Evolutionary conservation across 2,797 vertebrate species (phyloP).

Genomic region (Delichon dasypus): DNA sequence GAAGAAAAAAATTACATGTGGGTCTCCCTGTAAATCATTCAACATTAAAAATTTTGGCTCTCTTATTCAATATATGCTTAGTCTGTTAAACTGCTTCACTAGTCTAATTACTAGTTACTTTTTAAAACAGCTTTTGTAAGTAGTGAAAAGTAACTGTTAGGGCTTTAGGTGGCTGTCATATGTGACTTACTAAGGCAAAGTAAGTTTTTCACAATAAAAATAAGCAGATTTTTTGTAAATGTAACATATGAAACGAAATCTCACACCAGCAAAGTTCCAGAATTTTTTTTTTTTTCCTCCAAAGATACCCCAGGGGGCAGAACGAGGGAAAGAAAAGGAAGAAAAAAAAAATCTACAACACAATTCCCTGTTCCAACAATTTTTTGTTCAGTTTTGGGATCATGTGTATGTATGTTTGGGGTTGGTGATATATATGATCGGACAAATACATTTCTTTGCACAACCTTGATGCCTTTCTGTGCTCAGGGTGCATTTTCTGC

Average conservation of each 20-base stretch:
- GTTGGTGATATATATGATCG: too few relatives aligned
- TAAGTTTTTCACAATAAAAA: slow-evolving; percentile 24
- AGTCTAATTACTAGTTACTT: slow-evolving; percentile 72
- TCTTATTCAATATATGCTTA: slow-evolving; percentile 66
- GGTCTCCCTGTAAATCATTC: slow-evolving; percentile 66
- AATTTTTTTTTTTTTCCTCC: not conserved
- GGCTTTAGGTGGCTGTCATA: not conserved
- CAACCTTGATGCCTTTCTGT: not conserved
- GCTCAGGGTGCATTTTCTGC: not conserved
- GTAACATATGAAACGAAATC: not conserved
- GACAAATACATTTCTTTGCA: not conserved
- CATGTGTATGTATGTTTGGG: not conserved
- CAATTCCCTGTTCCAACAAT: not conserved
- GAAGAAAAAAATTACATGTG: slow-evolving; percentile 75
- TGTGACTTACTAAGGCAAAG: slow-evolving; percentile 29
- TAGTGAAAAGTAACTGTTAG: slow-evolving; percentile 50
- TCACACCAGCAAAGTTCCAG: not conserved
- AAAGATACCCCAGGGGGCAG: not conserved
- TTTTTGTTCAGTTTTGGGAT: not conserved
- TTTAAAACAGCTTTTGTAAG: slow-evolving; percentile 50
- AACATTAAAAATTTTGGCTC: slow-evolving; percentile 78
- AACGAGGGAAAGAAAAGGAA: not conserved
- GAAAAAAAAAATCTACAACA: not conserved
- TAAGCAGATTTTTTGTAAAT: slow-evolving; percentile 10
- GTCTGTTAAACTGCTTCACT: slow-evolving; percentile 68